Percentiles rank a stretch among this genome's conserved stretches.
These are phyloP conservation scores for Pemphigus obesinymphae DNA, from an alignment of 1,140 invertebrate genomes.

Conservation along the genomic window DNA sequence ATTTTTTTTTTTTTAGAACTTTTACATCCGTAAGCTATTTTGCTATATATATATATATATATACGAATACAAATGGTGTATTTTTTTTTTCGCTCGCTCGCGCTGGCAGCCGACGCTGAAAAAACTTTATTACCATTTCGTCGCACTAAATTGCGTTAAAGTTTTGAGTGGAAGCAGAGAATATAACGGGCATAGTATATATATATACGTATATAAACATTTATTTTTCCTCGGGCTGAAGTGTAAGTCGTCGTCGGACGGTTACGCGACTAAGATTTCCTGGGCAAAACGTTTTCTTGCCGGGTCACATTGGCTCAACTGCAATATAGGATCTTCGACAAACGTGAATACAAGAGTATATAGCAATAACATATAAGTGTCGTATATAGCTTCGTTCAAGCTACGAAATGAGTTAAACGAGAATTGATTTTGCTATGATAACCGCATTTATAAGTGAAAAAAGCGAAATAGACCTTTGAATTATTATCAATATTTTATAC, in stretches of 20 bases:
- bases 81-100: not conserved
- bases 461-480: no score
- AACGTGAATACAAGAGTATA: no score
- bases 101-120: not conserved
- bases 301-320: not conserved
- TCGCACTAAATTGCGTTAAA: slow-evolving; percentile 22
- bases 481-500: no score
- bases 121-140: slow-evolving; percentile 30
- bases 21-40: slow-evolving; percentile 26
- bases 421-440: no score
- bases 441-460: no score
- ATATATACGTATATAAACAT: not conserved
- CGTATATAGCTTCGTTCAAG: no score
- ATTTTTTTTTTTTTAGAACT: slow-evolving; percentile 26
- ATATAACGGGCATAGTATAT: not conserved
- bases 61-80: not conserved
- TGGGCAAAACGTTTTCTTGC: not conserved
- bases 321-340: not conserved
- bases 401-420: no score
- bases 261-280: not conserved
- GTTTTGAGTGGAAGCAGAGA: not conserved
- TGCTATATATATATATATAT: not conserved
- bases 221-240: not conserved
- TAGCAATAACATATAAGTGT: no score
- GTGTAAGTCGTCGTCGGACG: not conserved